Conservation (phyloP, 1,140 invertebrate genomes). For the Cherax destructor region DNA sequence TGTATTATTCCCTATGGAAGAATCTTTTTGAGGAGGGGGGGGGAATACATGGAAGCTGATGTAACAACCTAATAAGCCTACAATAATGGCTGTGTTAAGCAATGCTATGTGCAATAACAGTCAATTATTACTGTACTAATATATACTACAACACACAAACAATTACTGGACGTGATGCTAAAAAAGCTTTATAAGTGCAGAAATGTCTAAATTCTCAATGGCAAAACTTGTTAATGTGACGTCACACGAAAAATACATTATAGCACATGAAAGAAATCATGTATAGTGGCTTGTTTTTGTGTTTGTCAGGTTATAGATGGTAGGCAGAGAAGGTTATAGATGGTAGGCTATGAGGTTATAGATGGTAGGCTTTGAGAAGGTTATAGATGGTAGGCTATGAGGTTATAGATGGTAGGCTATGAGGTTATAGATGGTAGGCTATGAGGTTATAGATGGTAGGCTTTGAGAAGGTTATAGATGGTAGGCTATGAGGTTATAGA, state of each 20-base stretch:
- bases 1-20: background rate
- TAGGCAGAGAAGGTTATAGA: too few relatives aligned
- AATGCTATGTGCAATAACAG: background rate
- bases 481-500: too few relatives aligned
- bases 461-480: too few relatives aligned
- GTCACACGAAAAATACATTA: background rate
- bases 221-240: background rate
- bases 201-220: background rate
- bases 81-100: background rate
- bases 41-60: background rate
- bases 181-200: background rate
- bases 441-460: too few relatives aligned
- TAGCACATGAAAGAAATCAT: background rate
- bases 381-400: too few relatives aligned
- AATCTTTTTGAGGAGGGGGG: background rate
- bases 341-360: too few relatives aligned
- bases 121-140: background rate
- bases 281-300: background rate
- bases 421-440: too few relatives aligned
- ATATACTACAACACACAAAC: background rate
- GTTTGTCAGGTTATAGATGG: too few relatives aligned
- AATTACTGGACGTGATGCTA: background rate
- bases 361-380: too few relatives aligned
- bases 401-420: too few relatives aligned
- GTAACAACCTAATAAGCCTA: background rate